Evolutionary conservation across 2,888 invertebrate species (phyloP), one percentile per base, ranked within the genome.

Genomic region (Caenorhabditis parvicauda): DNA sequence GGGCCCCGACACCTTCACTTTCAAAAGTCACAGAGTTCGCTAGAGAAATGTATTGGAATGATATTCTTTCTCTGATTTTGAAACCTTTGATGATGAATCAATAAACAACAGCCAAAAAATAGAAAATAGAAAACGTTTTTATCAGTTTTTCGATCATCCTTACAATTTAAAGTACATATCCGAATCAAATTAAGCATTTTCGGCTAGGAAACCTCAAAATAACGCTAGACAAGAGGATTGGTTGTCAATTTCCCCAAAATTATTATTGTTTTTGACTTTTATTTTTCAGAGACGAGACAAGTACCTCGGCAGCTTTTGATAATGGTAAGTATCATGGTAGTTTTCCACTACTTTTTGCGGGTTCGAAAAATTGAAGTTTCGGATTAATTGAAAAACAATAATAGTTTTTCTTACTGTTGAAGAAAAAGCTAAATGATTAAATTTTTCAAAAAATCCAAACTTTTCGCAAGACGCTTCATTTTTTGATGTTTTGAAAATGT

Each of bases 251-350:
- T 9, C 9, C 9, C 35, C 9, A 32, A 32, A 9, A n/a, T 32
- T n/a, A 32, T 32, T 32, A 12, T 32, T 32, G 9, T 32, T 12
- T 32, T 32, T 32, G 35, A 9, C n/a, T n/a, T n/a, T 9, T 32
- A 45, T 50, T 43, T 62, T 62, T 54, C 58, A 62, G 62, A 52
- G 62, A 62, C 25, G 62, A 62, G 37, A 62, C 58, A 35, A 62
- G 58, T 52, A 43, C 56, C 48, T 56, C 62, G 9, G 54, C 52
- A 46, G 46, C 59, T 22, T 49, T 51, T 54, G 45, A 49, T n/a
- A 59, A 43, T 41, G 59, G 59, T 57, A 45, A 45, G 55, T 58
- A 45, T 32, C 27, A 55, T 45, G 48, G 22, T n/a, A n/a, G n/a
- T n/a, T n/a, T n/a, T n/a, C n/a, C n/a, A n/a, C n/a, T n/a, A n/a